These are phyloP conservation scores for Glyphotaelius pellucidus DNA, from an alignment of 2,888 invertebrate genomes.

Conservation along the genomic window DNA sequence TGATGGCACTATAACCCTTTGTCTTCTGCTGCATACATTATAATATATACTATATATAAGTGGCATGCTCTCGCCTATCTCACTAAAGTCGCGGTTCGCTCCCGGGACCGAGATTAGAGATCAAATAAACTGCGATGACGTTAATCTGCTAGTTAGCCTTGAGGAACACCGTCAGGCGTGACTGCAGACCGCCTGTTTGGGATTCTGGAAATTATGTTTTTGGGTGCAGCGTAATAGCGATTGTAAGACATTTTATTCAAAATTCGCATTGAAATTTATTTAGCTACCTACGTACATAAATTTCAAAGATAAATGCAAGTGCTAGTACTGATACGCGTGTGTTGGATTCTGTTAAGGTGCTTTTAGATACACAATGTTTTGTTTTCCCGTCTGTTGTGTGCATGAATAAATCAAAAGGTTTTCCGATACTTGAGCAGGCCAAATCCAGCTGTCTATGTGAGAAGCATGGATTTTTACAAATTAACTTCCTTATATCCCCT, in stretches of 20 bases:
- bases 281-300: no score
- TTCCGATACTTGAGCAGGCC: no score
- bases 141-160: background rate
- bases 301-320: no score
- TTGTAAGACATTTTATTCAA: background rate
- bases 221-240: background rate
- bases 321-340: no score
- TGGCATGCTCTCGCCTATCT: background rate
- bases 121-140: conserved; percentile 4
- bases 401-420: no score
- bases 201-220: background rate
- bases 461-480: no score
- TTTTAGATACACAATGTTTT: no score
- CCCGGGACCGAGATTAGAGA: background rate
- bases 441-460: no score
- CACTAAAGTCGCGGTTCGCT: background rate
- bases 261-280: no score
- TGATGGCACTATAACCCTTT: background rate
- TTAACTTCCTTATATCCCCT: no score
- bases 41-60: background rate
- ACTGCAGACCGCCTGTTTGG: background rate
- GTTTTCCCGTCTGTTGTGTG: no score
- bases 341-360: no score
- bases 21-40: background rate
- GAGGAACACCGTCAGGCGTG: background rate